Conservation (phyloP, 2,888 invertebrate genomes). For the Drosophila mimica region DNA sequence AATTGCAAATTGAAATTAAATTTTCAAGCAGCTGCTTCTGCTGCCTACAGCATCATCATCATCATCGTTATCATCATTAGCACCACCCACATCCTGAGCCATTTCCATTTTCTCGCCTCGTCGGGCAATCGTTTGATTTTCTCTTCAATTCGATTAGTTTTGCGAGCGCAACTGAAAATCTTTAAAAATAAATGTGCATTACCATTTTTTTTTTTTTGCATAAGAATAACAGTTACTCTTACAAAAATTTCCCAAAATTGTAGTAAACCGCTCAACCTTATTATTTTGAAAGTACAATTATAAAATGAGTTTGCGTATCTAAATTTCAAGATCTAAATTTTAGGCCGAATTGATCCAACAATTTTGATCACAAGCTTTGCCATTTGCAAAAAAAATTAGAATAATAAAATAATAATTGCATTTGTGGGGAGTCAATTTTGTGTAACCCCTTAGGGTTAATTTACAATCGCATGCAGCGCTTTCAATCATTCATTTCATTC, state of each 20-base stretch:
- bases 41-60: background rate
- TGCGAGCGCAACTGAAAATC: background rate
- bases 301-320: background rate
- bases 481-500: background rate
- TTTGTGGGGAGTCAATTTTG: background rate
- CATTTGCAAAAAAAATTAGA: background rate
- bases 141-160: slow-evolving; percentile 21
- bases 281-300: background rate
- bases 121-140: slow-evolving; percentile 30
- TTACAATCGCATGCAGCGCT: slow-evolving; percentile 4
- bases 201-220: background rate
- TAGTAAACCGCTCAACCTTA: background rate
- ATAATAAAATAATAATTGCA: slow-evolving; percentile 10
- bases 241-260: too few relatives aligned
- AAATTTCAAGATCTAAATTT: background rate
- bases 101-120: slow-evolving; percentile 45
- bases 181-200: background rate
- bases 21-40: slow-evolving; percentile 45
- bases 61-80: slow-evolving; percentile 1
- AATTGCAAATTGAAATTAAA: slow-evolving; percentile 77
- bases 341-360: background rate
- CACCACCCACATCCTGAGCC: slow-evolving; percentile 13
- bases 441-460: background rate
- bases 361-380: background rate
- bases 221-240: background rate